These are phyloP conservation scores for Geophilus truncorum DNA, from an alignment of 2,888 invertebrate species.

Conservation along the genomic window DNA sequence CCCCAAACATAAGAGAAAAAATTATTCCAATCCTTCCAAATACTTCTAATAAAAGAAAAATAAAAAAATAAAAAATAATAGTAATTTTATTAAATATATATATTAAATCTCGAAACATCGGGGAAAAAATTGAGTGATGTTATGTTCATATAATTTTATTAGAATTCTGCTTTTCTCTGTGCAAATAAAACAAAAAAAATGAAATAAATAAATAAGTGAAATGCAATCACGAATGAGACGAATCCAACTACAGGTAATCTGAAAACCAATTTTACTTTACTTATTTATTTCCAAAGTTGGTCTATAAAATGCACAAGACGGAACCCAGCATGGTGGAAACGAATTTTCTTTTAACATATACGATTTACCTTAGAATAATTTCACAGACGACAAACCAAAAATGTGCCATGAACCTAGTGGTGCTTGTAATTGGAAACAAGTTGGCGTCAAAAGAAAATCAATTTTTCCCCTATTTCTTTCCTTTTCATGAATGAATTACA, in stretches of 20 bases:
- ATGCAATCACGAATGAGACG: not conserved
- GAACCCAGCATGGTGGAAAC: not conserved
- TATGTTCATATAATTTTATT: no score
- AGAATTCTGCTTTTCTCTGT: no score
- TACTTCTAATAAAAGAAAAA: not conserved
- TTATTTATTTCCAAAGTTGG: no score
- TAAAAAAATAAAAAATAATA: not conserved
- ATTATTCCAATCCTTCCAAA: not conserved
- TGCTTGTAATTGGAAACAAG: conserved; percentile 14
- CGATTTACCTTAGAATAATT: conserved; percentile 1
- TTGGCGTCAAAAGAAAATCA: conserved; percentile 7
- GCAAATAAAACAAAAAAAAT: no score
- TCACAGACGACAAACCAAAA: conserved; percentile 19
- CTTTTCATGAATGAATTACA: conserved; percentile 20
- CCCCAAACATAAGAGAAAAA: not conserved
- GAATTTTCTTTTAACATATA: not conserved
- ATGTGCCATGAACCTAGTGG: not conserved
- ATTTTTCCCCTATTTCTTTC: not conserved
- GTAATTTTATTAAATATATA: not conserved
- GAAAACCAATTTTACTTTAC: not conserved
- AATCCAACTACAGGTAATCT: not conserved
- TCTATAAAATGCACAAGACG: not conserved
- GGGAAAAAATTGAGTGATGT: no score
- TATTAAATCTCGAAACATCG: no score
- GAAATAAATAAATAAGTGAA: no score